Evolutionary conservation across 2,113 vertebrate species (phyloP), one percentile per base, ranked within the genome.

Genomic region (Microcebus tavaratra): DNA sequence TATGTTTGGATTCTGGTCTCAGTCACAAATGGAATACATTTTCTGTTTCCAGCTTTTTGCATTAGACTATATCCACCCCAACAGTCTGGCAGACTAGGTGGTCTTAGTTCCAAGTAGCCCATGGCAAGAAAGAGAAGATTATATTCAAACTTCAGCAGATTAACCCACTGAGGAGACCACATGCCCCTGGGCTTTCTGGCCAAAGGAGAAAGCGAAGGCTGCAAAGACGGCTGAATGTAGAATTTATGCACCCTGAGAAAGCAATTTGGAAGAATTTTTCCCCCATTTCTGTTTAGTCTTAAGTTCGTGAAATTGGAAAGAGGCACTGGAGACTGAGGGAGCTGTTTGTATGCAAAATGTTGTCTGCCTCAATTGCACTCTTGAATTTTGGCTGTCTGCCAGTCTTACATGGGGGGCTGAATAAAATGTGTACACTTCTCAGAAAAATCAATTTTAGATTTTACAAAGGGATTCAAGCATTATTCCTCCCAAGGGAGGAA

Each of bases 201-300:
- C 27, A 14, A n/a, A 89, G 57, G 6, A 94, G 65, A 80, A 93
- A 87, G 53, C 6, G 4, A 80, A 85, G 70, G 9, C 27, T 80
- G 4, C 11, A 76, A 45, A 25, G 76, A 78, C 39, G 63, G 91
- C 53, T 91, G 18, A 34, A 36, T 72, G 65, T 81, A 27, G 42
- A 63, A 63, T 90, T 90, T 45, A 79, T 87, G 45, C 68, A 90
- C 34, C 39, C 55, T 29, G 21, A 81, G 59, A 96, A 92, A 70
- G 63, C 93, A 50, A 29, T 87, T 50, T 70, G 68, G 82, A 93
- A 89, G 27, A n/a, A 36, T 39, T n/a, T 82, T 75, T 42, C 63
- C 73, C 45, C 53, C 29, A 27, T 91, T 97, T 97, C 67, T 96
- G 97, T 95, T 97, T 96, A 97, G 94, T 91, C 95, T 97, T 95